A percentile compares a stretch with the other conserved stretches of the same genome.
phyloP scores from a whole-genome alignment of 2,797 vertebrate genomes.

The Nothura maculosa region DNA sequence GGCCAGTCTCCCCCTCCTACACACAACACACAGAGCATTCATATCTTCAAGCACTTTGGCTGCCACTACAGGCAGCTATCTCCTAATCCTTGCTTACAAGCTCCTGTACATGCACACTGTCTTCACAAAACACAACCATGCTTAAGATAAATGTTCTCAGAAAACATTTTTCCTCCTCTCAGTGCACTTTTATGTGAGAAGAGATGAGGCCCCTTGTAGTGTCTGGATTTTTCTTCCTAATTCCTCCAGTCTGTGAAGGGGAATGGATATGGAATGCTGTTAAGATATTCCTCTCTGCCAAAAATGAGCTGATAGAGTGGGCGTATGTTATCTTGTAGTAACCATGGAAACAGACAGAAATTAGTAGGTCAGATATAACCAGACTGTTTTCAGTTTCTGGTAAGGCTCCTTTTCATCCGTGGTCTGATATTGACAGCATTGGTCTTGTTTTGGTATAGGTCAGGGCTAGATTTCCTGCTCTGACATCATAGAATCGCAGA shows the following conservation, averaged over 20 bases:
- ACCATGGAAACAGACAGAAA: slow-evolving; percentile 35
- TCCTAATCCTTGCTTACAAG: neutral
- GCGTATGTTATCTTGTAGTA: slow-evolving; percentile 22
- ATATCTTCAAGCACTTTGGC: neutral
- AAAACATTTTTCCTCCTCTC: neutral
- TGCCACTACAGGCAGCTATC: fast-evolving
- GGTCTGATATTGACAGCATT: neutral
- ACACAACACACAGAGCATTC: neutral
- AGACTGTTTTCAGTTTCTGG: slow-evolving; percentile 2
- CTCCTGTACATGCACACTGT: neutral
- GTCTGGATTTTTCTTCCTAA: neutral
- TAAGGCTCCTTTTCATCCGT: neutral
- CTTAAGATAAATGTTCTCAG: neutral
- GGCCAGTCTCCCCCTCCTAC: neutral
- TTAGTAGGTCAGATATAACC: neutral
- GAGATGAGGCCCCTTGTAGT: neutral
- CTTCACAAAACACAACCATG: neutral
- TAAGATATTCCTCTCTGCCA: neutral
- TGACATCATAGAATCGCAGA: neutral
- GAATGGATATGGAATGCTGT: neutral
- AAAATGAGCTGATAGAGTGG: neutral
- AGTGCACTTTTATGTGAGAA: neutral
- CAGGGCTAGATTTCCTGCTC: neutral
- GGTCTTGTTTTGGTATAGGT: neutral
- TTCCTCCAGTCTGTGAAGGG: neutral